These are phyloP conservation scores for Perca fluviatilis DNA, from an alignment of 2,113 vertebrate species.

Conservation along the genomic window DNA sequence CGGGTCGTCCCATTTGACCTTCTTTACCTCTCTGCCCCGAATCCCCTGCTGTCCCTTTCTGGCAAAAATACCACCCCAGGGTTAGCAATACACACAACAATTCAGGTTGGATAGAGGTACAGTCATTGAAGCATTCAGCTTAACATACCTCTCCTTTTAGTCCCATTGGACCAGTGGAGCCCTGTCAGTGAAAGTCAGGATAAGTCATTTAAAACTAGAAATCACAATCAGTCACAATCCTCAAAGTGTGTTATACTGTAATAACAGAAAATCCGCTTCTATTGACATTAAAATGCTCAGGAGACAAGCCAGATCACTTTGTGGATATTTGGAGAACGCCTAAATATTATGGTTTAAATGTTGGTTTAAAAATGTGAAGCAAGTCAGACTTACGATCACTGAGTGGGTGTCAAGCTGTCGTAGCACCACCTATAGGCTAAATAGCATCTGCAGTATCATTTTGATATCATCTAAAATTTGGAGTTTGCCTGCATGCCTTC, in stretches of 20 bases:
- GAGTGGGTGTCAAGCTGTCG: background rate
- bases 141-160: conserved; percentile 90
- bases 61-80: conserved; percentile 73
- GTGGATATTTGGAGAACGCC: background rate
- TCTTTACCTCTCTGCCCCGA: conserved; percentile 86
- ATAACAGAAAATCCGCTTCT: background rate
- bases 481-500: background rate
- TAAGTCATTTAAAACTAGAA: conserved; percentile 3
- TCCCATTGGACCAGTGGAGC: conserved; percentile 86
- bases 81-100: conserved; percentile 40
- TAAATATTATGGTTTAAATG: background rate
- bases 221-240: background rate
- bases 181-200: conserved; percentile 83
- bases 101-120: background rate
- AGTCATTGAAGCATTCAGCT: conserved; percentile 17
- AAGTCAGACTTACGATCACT: background rate
- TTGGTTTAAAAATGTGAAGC: background rate
- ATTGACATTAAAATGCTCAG: background rate
- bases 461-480: too few relatives aligned
- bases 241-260: background rate
- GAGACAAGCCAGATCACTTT: background rate
- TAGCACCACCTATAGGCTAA: conserved; percentile 1
- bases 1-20: conserved; percentile 90
- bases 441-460: background rate
- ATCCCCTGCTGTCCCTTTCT: conserved; percentile 95